A percentile compares a stretch with the other conserved stretches of the same genome.
Conservation (phyloP, 2,888 invertebrate genomes). For the Monochamus alternatus region DNA sequence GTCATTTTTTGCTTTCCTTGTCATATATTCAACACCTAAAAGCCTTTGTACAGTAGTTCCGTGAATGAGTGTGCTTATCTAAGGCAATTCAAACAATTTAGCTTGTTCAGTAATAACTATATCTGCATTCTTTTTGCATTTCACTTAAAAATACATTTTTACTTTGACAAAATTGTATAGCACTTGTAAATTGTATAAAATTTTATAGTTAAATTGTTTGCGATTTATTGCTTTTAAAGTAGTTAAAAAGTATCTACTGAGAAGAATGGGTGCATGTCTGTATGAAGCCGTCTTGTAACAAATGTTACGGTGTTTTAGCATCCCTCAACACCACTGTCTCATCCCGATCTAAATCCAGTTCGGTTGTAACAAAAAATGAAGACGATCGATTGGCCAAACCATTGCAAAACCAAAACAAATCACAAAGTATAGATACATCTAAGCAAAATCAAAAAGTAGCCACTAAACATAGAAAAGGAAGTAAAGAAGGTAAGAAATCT, state of each 20-base stretch:
- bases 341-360: constrained; percentile 80
- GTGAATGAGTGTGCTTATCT: constrained; percentile 56
- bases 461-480: constrained; percentile 66
- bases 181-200: too few species aligned
- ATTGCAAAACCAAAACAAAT: constrained; percentile 62
- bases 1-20: constrained; percentile 52
- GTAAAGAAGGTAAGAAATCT: constrained; percentile 66
- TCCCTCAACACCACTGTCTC: constrained; percentile 83
- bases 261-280: constrained; percentile 53
- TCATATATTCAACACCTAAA: constrained; percentile 50
- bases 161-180: too few species aligned
- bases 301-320: constrained; percentile 77
- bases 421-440: constrained; percentile 65
- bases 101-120: neutral
- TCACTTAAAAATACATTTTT: too few species aligned
- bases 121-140: neutral
- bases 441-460: constrained; percentile 64
- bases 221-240: constrained; percentile 47
- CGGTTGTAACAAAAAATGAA: constrained; percentile 73
- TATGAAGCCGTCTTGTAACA: constrained; percentile 60
- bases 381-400: constrained; percentile 70
- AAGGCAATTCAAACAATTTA: constrained; percentile 5
- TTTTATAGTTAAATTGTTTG: constrained; percentile 41
- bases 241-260: constrained; percentile 24
- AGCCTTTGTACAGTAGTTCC: constrained; percentile 56